A percentile compares a stretch with the other conserved stretches of the same genome.
Evolutionary conservation across 2,797 vertebrate species (phyloP).

Genomic region (Pyrocephalus nanus): DNA sequence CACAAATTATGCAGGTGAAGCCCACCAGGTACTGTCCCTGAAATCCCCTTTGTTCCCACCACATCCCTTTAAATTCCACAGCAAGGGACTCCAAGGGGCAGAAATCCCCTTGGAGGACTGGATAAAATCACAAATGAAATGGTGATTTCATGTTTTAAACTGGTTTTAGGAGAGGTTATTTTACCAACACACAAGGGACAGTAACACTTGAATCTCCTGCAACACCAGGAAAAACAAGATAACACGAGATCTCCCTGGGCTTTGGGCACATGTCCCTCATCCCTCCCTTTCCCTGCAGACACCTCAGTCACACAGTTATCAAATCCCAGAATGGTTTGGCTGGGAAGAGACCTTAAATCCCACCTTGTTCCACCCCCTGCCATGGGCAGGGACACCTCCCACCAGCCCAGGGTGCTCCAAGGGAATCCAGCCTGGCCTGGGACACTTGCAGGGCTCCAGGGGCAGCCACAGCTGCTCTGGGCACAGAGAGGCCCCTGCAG

Average conservation of each 20-base stretch:
- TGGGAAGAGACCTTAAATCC: neutral
- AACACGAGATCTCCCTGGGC: neutral
- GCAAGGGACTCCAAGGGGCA: neutral
- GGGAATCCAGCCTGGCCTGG: neutral
- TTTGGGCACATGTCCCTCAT: accelerated
- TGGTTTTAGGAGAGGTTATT: neutral
- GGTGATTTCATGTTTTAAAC: neutral
- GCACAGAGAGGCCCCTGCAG: neutral
- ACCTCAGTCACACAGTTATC: no score
- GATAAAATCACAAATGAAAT: neutral
- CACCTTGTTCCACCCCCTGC: neutral
- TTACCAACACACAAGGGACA: neutral
- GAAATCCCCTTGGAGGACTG: no score
- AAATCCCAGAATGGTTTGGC: neutral
- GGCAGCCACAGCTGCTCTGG: neutral
- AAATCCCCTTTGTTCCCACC: neutral
- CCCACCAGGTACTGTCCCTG: neutral
- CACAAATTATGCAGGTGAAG: neutral
- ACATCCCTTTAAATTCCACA: neutral
- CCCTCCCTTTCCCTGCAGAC: neutral
- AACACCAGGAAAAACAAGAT: neutral
- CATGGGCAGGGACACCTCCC: neutral
- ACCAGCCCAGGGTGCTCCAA: neutral
- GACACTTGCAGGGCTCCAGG: neutral
- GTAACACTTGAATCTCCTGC: neutral